Base-by-base conservation (phyloP, 2,888 invertebrate genomes). In the Scaeva pyrastri region DNA sequence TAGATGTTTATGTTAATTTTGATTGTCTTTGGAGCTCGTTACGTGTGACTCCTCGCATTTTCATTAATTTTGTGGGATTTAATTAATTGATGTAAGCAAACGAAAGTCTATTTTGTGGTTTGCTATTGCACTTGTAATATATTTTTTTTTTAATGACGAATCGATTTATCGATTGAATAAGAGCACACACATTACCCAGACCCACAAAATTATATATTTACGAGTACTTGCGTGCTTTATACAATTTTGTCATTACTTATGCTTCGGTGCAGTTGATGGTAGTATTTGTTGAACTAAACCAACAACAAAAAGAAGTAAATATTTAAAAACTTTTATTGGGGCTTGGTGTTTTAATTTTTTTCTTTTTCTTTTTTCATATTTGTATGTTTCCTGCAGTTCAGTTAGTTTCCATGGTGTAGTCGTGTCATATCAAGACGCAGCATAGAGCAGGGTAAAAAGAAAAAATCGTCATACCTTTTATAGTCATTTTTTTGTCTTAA, bases 101-200 rank as follows among this genome's bases (percentile, higher is more conserved):
- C 5, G 52, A 68, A 52, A 68, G 52, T 68, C n/a, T 10, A 21
- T 68, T 36, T 66, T 66, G 21, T 60, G 60, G 21, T 39, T 56
- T 72, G 66, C n/a, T 72, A 66, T 45, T 52, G 73, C 45, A 55
- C 14, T 71, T 60, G 14, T 58, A 45, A 31, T 50, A 21, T 48
- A 12, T 60, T 48, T 19, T 66, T 45, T 55, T 23, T 62, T 10
- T 45, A 41, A 31, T 4, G 16, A 45, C 43, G 66, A 73, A 85
- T 85, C 85, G 76, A 85, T 81, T 80, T 85, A 81, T 80, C 70
- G 85, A 80, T 71, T 55, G 62, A 62, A 73, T 60, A 26, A 62
- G 21, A 55, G 60, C 62, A 52, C 75, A 55, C 75, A 50, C 31
- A 74, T 43, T 36, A 11, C 19, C 64, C 45, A 70, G 58, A 11